Base-by-base conservation (phyloP, 1,140 invertebrate species). In the Megalonaias nervosa region DNA sequence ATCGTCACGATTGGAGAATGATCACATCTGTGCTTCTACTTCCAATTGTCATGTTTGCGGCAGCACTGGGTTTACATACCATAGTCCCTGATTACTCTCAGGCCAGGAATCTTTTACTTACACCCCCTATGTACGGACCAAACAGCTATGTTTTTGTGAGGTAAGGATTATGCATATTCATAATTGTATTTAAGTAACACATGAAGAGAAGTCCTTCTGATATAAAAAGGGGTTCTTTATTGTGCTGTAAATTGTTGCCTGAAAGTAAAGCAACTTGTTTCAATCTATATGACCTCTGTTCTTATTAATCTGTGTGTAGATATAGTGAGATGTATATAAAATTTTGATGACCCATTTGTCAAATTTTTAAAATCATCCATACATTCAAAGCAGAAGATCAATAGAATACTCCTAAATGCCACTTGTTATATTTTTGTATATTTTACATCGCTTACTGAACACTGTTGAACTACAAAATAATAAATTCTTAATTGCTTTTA, bases 121-220 rank as follows among this genome's bases (percentile, higher is more conserved):
- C 86, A 48, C 88, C 87, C 3, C 75, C 85, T 0, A 77, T 91
- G 58, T 91, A 91, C 79, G 89, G 86, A 59, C 84, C 84, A n/a
- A 74, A 86, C 31, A 80, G 65, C 58, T 84, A 88, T 58, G 66
- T 82, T 13, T 89, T 89, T 68, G 59, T 77, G 56, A 84, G 85
- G 88, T 90, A 75, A 83, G 87, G 83, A 5, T 26, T 19, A 14
- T 23, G 31, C 67, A 21, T 48, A 48, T 48, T 48, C 38, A 48
- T 48, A 0, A 0, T 11, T 9, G 38, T 48, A 4, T 9, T 48
- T 48, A 48, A 48, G 5, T 48, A 48, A 48, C 38, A 48, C 38
- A 6, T 48, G 6, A 48, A 48, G 11, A 48, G 4, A 0, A 48
- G 11, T 11, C 38, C 38, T 48, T 9, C 38, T 48, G 38, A 48